Evolutionary conservation across 2,797 vertebrate species (phyloP), one percentile per base, ranked within the genome.

Genomic region (Cheirogaleus major): DNA sequence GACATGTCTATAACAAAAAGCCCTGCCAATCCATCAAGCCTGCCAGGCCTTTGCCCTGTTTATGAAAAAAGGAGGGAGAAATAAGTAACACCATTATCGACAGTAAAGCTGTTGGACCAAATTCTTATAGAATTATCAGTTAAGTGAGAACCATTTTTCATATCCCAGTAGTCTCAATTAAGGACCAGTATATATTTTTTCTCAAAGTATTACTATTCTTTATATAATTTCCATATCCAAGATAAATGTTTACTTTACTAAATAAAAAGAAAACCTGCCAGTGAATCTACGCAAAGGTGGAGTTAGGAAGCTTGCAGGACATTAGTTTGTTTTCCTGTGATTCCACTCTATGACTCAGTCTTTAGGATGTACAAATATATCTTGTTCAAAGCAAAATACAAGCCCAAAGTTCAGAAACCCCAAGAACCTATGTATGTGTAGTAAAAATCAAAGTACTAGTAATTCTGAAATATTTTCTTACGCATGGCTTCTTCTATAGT

Each of bases 141-240:
- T 92, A 95, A 75, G 18, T 67, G 43, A 69, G 10, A 78, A 35
- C 1, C 52, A 52, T 61, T 89, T 96, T 95, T 78, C 67, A 57
- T 72, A 50, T 11, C 9, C 38, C 73, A 52, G 35, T 18, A 82
- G 20, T 4, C 52, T 91, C 78, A 52, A 93, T 43, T 80, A 4
- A 82, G 38, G 52, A 91, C 79, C 7, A 27, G 25, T 25, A 90
- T 10, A 52, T 10, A 30, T 50, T 52, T 82, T 93, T 86, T 43
- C 59, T 91, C 20, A 79, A 91, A 75, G 25, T 32, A 61, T 25
- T 82, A 63, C 45, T 57, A 48, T 61, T 91, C 14, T 63, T 79
- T 63, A 75, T 23, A 41, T 80, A 23, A 41, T 18, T 89, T 85
- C 85, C n/a, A 87, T 27, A 69, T 15, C 12, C 38, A 32, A 7